These are phyloP conservation scores for Eudemis profundana DNA, from an alignment of 2,888 invertebrate species.

Conservation along the genomic window DNA sequence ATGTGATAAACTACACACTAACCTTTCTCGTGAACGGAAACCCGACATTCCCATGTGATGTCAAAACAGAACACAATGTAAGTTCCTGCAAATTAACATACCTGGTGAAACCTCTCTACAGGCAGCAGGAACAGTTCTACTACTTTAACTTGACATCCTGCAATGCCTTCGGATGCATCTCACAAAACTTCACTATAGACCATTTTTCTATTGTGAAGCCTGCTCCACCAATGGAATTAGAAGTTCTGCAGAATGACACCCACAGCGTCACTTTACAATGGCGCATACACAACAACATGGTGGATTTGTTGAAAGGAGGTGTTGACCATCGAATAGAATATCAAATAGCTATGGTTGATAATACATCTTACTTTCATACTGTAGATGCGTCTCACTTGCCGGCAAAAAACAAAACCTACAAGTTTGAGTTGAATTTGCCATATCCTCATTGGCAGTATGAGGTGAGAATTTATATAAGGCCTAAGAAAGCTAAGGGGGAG, in stretches of 20 bases:
- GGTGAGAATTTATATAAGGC: conserved; percentile 88
- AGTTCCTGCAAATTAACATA: conserved; percentile 56
- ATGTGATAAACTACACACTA: conserved; percentile 62
- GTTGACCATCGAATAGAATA: conserved; percentile 77
- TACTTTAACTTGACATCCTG: conserved; percentile 85
- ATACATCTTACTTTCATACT: conserved; percentile 72
- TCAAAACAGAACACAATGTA: conserved; percentile 49
- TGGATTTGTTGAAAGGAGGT: conserved; percentile 66
- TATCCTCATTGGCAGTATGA: conserved; percentile 90
- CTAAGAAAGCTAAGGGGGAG: conserved; percentile 78
- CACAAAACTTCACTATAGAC: conserved; percentile 83
- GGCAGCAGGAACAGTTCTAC: conserved; percentile 76
- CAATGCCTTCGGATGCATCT: conserved; percentile 86
- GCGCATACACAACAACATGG: conserved; percentile 69
- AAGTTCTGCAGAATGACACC: conserved; percentile 59
- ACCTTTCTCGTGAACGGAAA: conserved; percentile 63
- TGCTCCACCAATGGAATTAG: conserved; percentile 63
- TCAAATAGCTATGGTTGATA: conserved; percentile 79
- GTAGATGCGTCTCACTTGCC: conserved; percentile 67
- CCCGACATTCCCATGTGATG: conserved; percentile 56
- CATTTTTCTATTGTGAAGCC: conserved; percentile 83
- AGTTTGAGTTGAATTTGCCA: conserved; percentile 81
- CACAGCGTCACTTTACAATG: conserved; percentile 74
- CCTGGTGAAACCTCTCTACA: conserved; percentile 65
- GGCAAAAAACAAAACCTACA: conserved; percentile 69